Conservation (phyloP, 2,888 invertebrate species). For the Acrobasis repandana region DNA sequence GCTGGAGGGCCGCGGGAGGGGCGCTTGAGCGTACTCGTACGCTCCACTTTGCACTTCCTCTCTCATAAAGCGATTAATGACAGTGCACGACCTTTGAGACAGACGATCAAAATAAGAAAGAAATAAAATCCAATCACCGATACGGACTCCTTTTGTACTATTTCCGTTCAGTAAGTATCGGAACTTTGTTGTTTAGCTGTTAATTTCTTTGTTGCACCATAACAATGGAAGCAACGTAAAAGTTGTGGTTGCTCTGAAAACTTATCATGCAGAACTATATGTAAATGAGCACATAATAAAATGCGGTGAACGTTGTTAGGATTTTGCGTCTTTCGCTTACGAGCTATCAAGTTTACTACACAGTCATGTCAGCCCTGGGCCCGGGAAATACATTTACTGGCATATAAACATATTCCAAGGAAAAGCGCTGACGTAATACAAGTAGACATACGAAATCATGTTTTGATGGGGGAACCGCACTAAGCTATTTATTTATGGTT, state of each 20-base stretch:
- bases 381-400: conserved; percentile 55
- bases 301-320: conserved; percentile 32
- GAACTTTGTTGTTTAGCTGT: conserved; percentile 28
- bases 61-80: conserved; percentile 76
- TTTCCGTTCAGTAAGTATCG: conserved; percentile 33
- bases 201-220: conserved; percentile 18
- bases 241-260: not conserved
- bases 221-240: conserved; percentile 7
- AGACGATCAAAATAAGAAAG: conserved; percentile 63
- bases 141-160: conserved; percentile 40
- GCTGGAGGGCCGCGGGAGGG: conserved; percentile 44
- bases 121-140: conserved; percentile 63
- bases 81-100: conserved; percentile 63
- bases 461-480: conserved; percentile 44
- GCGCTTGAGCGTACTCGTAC: conserved; percentile 63
- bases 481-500: conserved; percentile 41
- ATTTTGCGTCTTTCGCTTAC: conserved; percentile 39
- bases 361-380: conserved; percentile 44
- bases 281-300: conserved; percentile 28
- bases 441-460: conserved; percentile 49
- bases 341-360: conserved; percentile 49
- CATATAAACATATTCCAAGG: conserved; percentile 55
- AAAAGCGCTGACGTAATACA: conserved; percentile 54
- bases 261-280: conserved; percentile 15
- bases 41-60: conserved; percentile 73